Base-by-base conservation (phyloP, 1,140 invertebrate species). In the Helicorthomorpha holstii region DNA sequence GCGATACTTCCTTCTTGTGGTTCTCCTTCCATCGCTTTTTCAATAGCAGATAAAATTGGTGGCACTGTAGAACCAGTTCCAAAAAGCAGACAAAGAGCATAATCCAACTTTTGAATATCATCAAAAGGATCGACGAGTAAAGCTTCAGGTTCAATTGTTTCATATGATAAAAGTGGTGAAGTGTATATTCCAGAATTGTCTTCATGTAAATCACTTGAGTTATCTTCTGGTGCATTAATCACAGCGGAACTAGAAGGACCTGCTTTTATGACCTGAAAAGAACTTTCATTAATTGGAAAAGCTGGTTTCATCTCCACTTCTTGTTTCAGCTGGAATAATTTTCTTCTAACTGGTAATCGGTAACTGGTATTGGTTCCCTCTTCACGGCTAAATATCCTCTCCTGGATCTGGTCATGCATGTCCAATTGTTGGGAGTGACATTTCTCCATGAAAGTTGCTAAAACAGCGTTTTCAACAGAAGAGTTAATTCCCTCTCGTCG, bases 321-420 rank as follows among this genome's bases (percentile, higher is more conserved):
- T n/a, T n/a, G n/a, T n/a, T n/a, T n/a, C n/a, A n/a, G n/a, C n/a
- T n/a, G n/a, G n/a, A n/a, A n/a, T n/a, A n/a, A n/a, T n/a, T n/a
- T n/a, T n/a, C n/a, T n/a, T n/a, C n/a, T n/a, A n/a, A n/a, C n/a
- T n/a, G n/a, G n/a, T n/a, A n/a, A n/a, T n/a, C n/a, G n/a, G n/a
- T n/a, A n/a, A n/a, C n/a, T n/a, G 54, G 97, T 84, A 71, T 99
- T 93, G 41, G 96, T 80, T 29, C 90, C 92, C 64, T 92, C 88
- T 41, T 79, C 77, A 49, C 84, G 78, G 0, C 78, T 77, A 56
- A 70, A 74, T 27, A 95, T 85, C 73, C 97, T 98, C 7, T 73
- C 71, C 67, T 91, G 85, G 58, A 99, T 96, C 64, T 85, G 79
- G 14, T 72, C 67, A 63, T 94, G 83, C 53, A 98, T 69, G 43